Evolutionary conservation across 1,140 invertebrate species (phyloP).

Genomic region (Chymomyza costata): DNA sequence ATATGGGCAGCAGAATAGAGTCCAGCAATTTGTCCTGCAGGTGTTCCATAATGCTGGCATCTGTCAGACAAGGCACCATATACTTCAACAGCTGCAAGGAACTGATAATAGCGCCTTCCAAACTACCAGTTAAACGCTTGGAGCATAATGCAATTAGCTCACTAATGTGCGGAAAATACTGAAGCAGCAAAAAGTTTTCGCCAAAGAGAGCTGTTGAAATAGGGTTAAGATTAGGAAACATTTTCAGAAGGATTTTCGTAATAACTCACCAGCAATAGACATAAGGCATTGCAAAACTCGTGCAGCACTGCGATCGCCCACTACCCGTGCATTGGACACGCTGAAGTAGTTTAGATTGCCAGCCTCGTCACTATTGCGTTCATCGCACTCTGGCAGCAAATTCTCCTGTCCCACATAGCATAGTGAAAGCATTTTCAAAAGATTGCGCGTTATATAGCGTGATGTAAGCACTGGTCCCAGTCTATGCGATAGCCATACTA

Average conservation of each 20-base stretch:
- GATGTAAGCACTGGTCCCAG: slow-evolving; percentile 96
- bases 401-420: slow-evolving; percentile 94
- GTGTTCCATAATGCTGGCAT: slow-evolving; percentile 90
- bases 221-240: neutral
- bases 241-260: neutral
- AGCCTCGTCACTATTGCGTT: slow-evolving; percentile 48
- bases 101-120: slow-evolving; percentile 93
- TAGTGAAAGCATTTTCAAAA: slow-evolving; percentile 93
- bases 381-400: slow-evolving; percentile 76
- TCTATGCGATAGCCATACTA: slow-evolving; percentile 94
- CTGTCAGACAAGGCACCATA: slow-evolving; percentile 88
- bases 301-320: slow-evolving; percentile 88
- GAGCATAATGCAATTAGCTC: slow-evolving; percentile 87
- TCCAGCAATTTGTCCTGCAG: slow-evolving; percentile 85
- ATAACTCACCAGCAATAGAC: slow-evolving; percentile 81
- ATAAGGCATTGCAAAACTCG: slow-evolving; percentile 92
- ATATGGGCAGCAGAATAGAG: slow-evolving; percentile 86
- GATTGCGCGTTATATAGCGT: slow-evolving; percentile 91
- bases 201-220: slow-evolving; percentile 88
- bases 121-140: slow-evolving; percentile 84
- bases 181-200: slow-evolving; percentile 93
- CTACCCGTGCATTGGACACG: slow-evolving; percentile 79
- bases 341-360: slow-evolving; percentile 78
- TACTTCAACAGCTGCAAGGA: slow-evolving; percentile 88
- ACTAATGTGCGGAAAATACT: slow-evolving; percentile 95